Evolutionary conservation across 2,888 invertebrate genomes (phyloP).

Genomic region (Epinotia brunnichana): DNA sequence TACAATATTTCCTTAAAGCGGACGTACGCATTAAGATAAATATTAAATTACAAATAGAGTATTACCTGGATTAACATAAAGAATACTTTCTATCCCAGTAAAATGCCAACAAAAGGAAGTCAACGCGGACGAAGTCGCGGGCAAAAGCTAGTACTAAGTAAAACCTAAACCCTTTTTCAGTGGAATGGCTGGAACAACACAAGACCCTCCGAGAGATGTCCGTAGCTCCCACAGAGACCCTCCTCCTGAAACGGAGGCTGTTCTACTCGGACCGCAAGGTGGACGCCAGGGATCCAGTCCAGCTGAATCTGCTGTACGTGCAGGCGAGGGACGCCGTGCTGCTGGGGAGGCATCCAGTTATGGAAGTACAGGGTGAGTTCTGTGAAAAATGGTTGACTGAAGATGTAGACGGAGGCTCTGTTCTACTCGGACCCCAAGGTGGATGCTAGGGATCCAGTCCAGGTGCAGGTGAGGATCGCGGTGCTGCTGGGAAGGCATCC

Average conservation of each 20-base stretch:
- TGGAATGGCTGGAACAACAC: conserved; percentile 98
- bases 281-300: conserved; percentile 97
- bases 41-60: no score
- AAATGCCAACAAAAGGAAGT: no score
- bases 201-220: conserved; percentile 97
- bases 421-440: conserved; percentile 99
- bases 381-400: conserved; percentile 72
- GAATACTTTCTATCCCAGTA: no score
- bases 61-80: no score
- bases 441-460: conserved; percentile 97
- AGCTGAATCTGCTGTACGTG: conserved; percentile 97
- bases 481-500: conserved; percentile 98
- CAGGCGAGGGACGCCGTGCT: conserved; percentile 98
- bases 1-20: no score
- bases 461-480: conserved; percentile 98
- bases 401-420: conserved; percentile 95
- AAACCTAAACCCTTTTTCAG: conserved; percentile 66
- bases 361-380: conserved; percentile 89
- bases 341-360: conserved; percentile 97
- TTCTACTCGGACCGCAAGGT: conserved; percentile 99
- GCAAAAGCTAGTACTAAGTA: background rate
- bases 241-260: conserved; percentile 95
- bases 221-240: conserved; percentile 94
- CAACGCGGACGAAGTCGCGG: background rate
- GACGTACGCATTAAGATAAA: no score